Evolutionary conservation across 2,113 vertebrate species (phyloP).

Genomic region (Hirundichthys speculiger): DNA sequence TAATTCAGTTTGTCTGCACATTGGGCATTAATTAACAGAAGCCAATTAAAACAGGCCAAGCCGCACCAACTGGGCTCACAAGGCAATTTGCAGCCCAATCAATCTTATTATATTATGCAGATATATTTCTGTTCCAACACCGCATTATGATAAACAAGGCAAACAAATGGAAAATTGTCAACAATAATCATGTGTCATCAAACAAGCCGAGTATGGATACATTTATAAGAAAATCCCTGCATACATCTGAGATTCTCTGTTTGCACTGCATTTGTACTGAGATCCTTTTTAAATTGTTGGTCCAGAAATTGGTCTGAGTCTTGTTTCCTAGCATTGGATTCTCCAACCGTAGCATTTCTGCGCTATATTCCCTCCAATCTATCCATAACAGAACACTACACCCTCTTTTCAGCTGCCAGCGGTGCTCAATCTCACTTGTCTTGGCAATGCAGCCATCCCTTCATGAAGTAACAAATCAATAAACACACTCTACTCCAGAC

Average conservation of each 20-base stretch:
- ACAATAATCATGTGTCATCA: conserved; percentile 53
- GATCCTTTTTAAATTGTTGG: conserved; percentile 22
- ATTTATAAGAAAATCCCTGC: conserved; percentile 34
- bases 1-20: conserved; percentile 75
- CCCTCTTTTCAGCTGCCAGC: conserved; percentile 42
- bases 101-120: conserved; percentile 69
- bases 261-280: conserved; percentile 30
- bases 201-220: conserved; percentile 60
- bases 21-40: conserved; percentile 78
- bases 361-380: conserved; percentile 28
- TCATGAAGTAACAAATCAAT: conserved; percentile 68
- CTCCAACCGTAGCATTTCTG: conserved; percentile 9
- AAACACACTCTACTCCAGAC: conserved; percentile 52
- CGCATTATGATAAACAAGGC: conserved; percentile 69
- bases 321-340: conserved; percentile 1
- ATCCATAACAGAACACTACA: conserved; percentile 13
- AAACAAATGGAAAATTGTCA: conserved; percentile 60
- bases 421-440: conserved; percentile 57
- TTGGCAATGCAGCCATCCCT: conserved; percentile 48
- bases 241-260: conserved; percentile 33
- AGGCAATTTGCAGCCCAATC: conserved; percentile 77
- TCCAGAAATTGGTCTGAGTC: conserved; percentile 1
- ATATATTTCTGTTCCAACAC: conserved; percentile 37
- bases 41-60: conserved; percentile 76
- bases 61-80: conserved; percentile 67